These are phyloP conservation scores for Drosophila ezoana DNA, from an alignment of 2,888 invertebrate genomes.

Conservation along the genomic window DNA sequence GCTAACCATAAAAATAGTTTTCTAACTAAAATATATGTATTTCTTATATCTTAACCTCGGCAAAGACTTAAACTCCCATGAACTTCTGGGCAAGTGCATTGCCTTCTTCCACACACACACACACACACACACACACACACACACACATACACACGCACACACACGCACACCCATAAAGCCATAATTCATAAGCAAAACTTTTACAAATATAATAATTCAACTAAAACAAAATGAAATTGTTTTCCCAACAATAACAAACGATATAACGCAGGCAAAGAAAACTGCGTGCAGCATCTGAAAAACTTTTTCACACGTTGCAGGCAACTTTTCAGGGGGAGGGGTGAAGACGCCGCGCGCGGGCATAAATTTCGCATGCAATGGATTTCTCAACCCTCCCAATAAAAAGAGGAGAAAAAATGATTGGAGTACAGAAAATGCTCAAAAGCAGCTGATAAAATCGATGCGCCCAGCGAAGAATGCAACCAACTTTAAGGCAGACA, in stretches of 20 bases:
- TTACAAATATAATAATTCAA: constrained; percentile 79
- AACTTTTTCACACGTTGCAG: constrained; percentile 58
- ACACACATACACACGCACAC: too few species aligned
- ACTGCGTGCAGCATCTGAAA: constrained; percentile 63
- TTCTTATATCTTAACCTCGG: background rate
- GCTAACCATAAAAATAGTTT: background rate
- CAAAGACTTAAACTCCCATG: constrained; percentile 39
- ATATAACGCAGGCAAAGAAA: constrained; percentile 33
- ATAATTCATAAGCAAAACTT: constrained; percentile 78
- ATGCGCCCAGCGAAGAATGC: constrained; percentile 17
- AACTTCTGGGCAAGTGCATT: constrained; percentile 46
- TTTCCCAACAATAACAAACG: constrained; percentile 20
- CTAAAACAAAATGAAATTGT: constrained; percentile 66
- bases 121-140: background rate
- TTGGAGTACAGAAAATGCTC: background rate
- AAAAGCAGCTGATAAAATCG: constrained; percentile 39
- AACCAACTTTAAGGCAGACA: constrained; percentile 1
- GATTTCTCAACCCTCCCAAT: background rate
- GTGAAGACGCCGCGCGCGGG: background rate
- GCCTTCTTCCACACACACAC: constrained; percentile 24
- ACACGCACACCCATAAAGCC: constrained; percentile 26
- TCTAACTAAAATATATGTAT: constrained; percentile 1
- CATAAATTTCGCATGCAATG: constrained; percentile 41
- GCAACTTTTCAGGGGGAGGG: constrained; percentile 34
- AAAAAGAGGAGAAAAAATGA: background rate